A percentile compares a stretch with the other conserved stretches of the same genome.
Evolutionary conservation across 2,113 vertebrate genomes (phyloP).

Genomic region (Seriola dumerili): DNA sequence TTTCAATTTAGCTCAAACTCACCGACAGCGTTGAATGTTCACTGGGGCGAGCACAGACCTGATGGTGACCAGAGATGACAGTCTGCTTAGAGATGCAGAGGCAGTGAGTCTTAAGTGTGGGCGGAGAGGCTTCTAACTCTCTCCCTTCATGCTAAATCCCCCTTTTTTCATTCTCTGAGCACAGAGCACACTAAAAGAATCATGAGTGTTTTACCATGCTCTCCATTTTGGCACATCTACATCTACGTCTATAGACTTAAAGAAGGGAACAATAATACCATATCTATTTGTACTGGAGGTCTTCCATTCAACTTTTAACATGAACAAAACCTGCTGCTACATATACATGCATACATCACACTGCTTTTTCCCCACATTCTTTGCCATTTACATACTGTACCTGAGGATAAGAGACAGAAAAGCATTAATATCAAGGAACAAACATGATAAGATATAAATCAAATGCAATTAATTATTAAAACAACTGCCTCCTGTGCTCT

Average conservation of each 20-base stretch:
- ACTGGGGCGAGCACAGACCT: conserved; percentile 87
- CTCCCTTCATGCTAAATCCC: conserved; percentile 3
- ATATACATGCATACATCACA: not conserved
- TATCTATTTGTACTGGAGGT: not conserved
- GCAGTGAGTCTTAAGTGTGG: conserved; percentile 51
- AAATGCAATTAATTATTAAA: conserved; percentile 24
- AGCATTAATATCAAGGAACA: not conserved
- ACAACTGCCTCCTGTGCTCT: not conserved
- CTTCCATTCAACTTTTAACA: not conserved
- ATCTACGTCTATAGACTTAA: not conserved
- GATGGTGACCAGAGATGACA: conserved; percentile 76
- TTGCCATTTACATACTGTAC: not conserved
- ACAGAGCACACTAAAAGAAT: conserved; percentile 23
- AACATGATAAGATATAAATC: not conserved
- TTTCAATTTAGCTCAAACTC: conserved; percentile 96
- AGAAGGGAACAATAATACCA: not conserved
- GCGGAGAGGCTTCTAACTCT: conserved; percentile 24
- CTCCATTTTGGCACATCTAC: conserved; percentile 5
- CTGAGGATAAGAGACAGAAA: conserved; percentile 4
- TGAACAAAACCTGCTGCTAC: not conserved
- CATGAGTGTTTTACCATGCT: conserved; percentile 6
- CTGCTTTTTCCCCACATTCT: not conserved
- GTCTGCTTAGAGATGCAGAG: conserved; percentile 65
- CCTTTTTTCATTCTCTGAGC: conserved; percentile 26
- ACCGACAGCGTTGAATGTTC: conserved; percentile 99